Base-by-base conservation (phyloP, 2,797 vertebrate species). In the Eptatretus atami region DNA sequence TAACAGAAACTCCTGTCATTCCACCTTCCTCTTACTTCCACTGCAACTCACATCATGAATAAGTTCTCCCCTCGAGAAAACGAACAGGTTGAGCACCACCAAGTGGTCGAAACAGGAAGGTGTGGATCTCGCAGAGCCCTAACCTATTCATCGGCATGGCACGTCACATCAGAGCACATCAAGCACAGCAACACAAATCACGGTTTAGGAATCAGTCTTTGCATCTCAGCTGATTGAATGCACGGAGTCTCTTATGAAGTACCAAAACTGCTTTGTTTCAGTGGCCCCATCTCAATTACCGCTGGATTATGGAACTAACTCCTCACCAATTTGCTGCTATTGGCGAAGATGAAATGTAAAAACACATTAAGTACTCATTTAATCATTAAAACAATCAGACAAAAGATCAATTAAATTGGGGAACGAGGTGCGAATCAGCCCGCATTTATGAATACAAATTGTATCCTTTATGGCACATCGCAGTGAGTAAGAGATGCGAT, bases 91-190 rank as follows among this genome's bases (percentile, higher is more conserved):
- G 72, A 98, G 77, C 70, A 82, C 80, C 73, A 98, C 81, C 70
- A 96, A 82, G 73, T 96, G 92, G 75, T 98, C 92, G 67, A 98
- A 98, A 87, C 64, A 96, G 79, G 73, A 84, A 98, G 64, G 86
- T 85, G 81, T 95, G 86, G 81, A 71, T 98, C 88, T 75, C 96
- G 95, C 69, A 94, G 66, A 54, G 92, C 90, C 69, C 86, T 81
- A 53, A 98, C 90, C 90, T 54, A 96, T 95, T 69, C 92, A 98
- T 71, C 90, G 95, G 71, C 66, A 44, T n/a, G 12, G 19, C 57
- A 60, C 55, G 12, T 24, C 12, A 61, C 15, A 61, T 61, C n/a
- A 61, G 12, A 25, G 9, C 10, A n/a, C 57, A 10, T 25, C 12
- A 61, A n/a, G 57, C 31, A 8, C 31, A 44, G 31, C 31, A 44